phyloP scores from a whole-genome alignment of 35 echinoderm and acorn worm species.

The Hemicentrotus pulcherrimus region DNA sequence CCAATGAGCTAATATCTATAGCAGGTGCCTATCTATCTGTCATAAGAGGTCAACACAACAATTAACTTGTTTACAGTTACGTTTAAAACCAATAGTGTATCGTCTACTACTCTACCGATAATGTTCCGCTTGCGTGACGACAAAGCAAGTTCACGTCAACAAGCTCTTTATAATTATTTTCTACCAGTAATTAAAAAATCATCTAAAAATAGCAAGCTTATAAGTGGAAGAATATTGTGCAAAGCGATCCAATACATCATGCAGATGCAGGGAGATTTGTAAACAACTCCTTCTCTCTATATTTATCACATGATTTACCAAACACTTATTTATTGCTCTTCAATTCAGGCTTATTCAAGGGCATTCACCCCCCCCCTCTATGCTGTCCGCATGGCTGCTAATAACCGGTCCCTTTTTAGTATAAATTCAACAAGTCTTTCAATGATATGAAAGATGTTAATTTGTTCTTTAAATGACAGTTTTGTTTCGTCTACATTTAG shows the following conservation, averaged over 20 bases:
- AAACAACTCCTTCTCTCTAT: not conserved
- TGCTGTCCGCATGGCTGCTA: no score
- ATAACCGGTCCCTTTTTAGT: no score
- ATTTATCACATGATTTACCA: not conserved
- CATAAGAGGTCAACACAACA: not conserved
- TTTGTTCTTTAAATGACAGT: no score
- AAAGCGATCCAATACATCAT: not conserved
- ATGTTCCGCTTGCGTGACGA: not conserved
- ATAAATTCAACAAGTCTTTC: no score
- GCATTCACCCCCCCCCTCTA: no score
- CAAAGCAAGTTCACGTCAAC: not conserved
- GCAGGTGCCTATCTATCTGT: not conserved
- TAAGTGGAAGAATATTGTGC: not conserved
- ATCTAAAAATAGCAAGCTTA: not conserved
- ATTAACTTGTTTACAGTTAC: not conserved
- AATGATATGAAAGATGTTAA: no score
- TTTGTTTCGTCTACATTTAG: no score
- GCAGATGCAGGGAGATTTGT: not conserved
- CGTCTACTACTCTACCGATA: no score
- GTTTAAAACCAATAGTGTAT: no score
- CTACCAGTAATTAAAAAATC: not conserved
- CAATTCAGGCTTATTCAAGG: no score
- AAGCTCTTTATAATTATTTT: not conserved
- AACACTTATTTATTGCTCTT: not conserved
- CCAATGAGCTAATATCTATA: not conserved